Evolutionary conservation across 2,888 invertebrate species (phyloP).

Genomic region (Archaeoteleia sp.): DNA sequence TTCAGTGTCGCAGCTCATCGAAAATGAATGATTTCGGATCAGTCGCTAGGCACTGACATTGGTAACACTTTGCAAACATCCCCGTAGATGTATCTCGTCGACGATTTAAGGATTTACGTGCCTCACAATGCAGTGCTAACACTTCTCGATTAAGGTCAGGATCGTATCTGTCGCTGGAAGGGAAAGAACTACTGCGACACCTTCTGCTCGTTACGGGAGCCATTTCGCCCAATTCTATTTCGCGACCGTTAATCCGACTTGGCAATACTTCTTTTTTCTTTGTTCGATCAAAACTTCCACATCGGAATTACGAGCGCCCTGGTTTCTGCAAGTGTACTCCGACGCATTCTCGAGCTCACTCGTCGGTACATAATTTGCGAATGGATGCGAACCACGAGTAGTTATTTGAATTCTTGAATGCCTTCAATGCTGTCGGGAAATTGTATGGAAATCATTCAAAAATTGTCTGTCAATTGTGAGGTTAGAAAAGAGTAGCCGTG

Average conservation of each 20-base stretch:
- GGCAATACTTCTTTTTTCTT: constrained; percentile 20
- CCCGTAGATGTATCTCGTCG: neutral
- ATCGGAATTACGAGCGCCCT: constrained; percentile 31
- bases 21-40: no score
- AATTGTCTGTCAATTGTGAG: neutral
- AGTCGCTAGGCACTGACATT: no score
- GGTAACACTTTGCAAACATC: no score
- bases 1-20: no score
- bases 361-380: constrained; percentile 31
- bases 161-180: constrained; percentile 4
- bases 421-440: constrained; percentile 16
- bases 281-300: constrained; percentile 26
- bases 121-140: constrained; percentile 6
- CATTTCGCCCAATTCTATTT: neutral
- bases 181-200: neutral
- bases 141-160: constrained; percentile 26
- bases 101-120: constrained; percentile 12
- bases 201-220: neutral
- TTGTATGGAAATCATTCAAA: constrained; percentile 17
- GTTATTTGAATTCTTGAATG: constrained; percentile 8
- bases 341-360: constrained; percentile 28
- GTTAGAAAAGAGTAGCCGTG: no score
- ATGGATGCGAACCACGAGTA: constrained; percentile 24
- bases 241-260: constrained; percentile 14
- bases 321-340: constrained; percentile 17